Evolutionary conservation across 1,140 invertebrate genomes (phyloP), one percentile per base, ranked within the genome.

Genomic region (Magallana ariakensis): DNA sequence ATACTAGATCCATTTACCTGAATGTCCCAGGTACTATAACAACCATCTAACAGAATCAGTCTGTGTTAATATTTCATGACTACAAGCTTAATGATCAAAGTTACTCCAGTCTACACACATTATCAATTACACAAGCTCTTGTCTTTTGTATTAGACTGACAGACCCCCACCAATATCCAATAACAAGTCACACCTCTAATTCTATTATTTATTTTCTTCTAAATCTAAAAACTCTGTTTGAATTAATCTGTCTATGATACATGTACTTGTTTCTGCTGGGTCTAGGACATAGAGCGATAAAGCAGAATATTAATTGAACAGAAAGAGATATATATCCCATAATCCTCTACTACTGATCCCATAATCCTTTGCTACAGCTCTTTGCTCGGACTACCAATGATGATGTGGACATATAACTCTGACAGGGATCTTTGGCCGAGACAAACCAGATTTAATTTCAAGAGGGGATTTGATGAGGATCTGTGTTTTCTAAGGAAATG

Each of bases 11-110:
- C 19, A 75, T 22, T 75, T 75, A 22, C 66, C 66, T 33, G 22
- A 11, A 75, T 26, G 11, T 33, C 22, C 9, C 16, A 62, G 58
- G 19, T 26, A 75, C 66, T 75, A 13, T 75, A 70, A 70, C 62
- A 19, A 70, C 19, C 7, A 7, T 10, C 66, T 75, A 75, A 75
- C 66, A 75, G 33, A 75, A 4, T 13, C 66, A 75, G 11, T 75
- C 66, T 33, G 6, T 75, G 66, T 75, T 75, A 75, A 75, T 75
- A 75, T 75, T 75, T 75, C 6, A 75, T 75, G 66, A 75, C 66
- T 75, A 26, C 66, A 19, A 26, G 19, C 22, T 75, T 22, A 13
- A 26, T 75, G 33, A 75, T 22, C 66, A 75, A 75, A 75, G 26
- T 75, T 11, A 60, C 15, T 16, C n/a, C 58, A 16, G n/a, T 60